A percentile compares a stretch with the other conserved stretches of the same genome.
These are phyloP conservation scores for human DNA, from an alignment of 2,113 vertebrate genomes.

Conservation along the genomic window DNA sequence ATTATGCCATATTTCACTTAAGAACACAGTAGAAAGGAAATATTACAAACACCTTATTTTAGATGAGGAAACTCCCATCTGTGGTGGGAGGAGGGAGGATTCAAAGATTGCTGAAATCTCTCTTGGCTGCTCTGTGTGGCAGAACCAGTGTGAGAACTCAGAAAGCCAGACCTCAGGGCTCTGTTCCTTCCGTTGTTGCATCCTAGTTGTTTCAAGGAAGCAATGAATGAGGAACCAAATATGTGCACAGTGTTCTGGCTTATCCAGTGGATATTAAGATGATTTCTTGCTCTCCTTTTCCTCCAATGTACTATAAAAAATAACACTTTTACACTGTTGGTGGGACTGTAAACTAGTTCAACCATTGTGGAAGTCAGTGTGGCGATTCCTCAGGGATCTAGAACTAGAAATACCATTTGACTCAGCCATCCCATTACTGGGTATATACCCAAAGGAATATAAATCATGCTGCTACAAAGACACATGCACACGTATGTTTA, in stretches of 20 bases:
- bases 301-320: neutral
- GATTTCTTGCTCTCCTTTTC: neutral
- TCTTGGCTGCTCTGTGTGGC: accelerated
- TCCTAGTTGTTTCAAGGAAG: neutral
- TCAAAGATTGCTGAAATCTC: neutral
- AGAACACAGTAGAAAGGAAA: neutral
- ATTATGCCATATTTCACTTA: neutral
- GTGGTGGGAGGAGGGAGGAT: no score
- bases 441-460: no score
- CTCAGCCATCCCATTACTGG: no score
- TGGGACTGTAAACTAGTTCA: no score
- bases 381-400: no score
- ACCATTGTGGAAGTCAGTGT: no score
- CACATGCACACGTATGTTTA: no score
- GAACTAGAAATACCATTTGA: no score
- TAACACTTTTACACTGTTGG: no score
- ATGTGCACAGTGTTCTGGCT: neutral
- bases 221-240: neutral
- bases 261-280: neutral
- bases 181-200: neutral
- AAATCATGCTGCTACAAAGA: no score
- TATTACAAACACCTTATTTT: accelerated
- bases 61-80: neutral
- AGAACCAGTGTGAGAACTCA: neutral
- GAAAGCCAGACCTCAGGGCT: neutral